These are phyloP conservation scores for Myodes glareolus DNA, from an alignment of 2,113 vertebrate genomes.

Conservation along the genomic window DNA sequence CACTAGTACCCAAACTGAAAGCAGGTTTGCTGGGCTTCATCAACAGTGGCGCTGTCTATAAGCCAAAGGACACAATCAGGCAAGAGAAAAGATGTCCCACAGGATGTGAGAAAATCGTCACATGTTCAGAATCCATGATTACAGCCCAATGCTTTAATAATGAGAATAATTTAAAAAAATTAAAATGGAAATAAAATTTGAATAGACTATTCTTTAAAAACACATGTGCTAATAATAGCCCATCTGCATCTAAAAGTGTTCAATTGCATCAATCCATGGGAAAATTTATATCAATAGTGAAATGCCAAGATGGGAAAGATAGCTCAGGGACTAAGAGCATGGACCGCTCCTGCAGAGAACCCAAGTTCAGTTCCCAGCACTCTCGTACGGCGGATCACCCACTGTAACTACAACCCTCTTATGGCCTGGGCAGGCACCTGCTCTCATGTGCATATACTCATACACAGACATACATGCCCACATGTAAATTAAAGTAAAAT, in stretches of 20 bases:
- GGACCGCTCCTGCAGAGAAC: not conserved
- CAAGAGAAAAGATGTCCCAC: not conserved
- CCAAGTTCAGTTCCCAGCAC: not conserved
- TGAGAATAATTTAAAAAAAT: not conserved
- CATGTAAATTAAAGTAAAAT: not conserved
- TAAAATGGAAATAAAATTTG: not conserved
- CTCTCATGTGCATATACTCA: not conserved
- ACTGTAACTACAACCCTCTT: not conserved
- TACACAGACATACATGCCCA: not conserved
- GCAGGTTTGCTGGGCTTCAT: not conserved
- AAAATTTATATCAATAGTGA: not conserved
- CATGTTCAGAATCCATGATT: not conserved
- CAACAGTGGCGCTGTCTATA: not conserved
- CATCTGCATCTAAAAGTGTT: not conserved
- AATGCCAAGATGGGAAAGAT: not conserved
- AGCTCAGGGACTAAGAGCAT: not conserved
- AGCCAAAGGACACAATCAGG: not conserved
- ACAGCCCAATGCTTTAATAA: not conserved
- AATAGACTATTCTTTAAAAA: not conserved
- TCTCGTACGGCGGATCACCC: not conserved
- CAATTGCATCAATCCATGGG: not conserved
- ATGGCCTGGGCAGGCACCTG: not conserved
- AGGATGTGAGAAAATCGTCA: not conserved
- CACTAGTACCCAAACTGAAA: not conserved
- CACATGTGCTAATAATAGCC: not conserved